These are phyloP conservation scores for Apoderus coryli DNA, from an alignment of 2,888 invertebrate genomes.

Conservation along the genomic window DNA sequence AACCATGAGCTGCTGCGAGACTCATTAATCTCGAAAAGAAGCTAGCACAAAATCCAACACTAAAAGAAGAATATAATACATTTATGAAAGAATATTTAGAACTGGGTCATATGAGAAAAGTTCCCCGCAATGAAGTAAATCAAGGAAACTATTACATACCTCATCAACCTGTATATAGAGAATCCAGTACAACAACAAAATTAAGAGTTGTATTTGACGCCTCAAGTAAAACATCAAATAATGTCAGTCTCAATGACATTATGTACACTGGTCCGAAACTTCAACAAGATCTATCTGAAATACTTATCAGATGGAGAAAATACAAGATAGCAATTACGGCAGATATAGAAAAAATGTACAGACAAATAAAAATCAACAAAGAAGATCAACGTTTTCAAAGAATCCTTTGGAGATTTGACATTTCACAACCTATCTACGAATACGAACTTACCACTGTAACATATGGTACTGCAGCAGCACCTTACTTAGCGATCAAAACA, in stretches of 20 bases:
- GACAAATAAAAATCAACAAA: slow-evolving; percentile 8
- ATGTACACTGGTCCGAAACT: too few relatives aligned
- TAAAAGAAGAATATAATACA: slow-evolving; percentile 9
- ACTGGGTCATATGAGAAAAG: slow-evolving; percentile 12
- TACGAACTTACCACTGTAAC: slow-evolving; percentile 16
- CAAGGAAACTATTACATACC: slow-evolving; percentile 11
- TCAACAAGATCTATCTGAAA: slow-evolving; percentile 4
- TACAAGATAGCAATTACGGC: slow-evolving; percentile 6
- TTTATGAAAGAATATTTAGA: slow-evolving; percentile 14
- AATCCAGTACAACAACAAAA: slow-evolving; percentile 8
- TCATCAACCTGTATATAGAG: slow-evolving; percentile 13
- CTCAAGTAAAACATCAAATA: too few relatives aligned
- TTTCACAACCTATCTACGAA: slow-evolving; percentile 8
- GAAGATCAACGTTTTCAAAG: slow-evolving; percentile 14
- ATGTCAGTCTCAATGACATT: too few relatives aligned
- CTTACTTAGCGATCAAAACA: slow-evolving; percentile 14
- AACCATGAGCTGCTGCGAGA: slow-evolving; percentile 11
- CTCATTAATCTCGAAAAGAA: slow-evolving; percentile 12
- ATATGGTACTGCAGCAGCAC: slow-evolving; percentile 16
- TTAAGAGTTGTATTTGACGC: slow-evolving; percentile 11
- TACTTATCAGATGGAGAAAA: slow-evolving; percentile 6
- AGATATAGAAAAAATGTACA: slow-evolving; percentile 8
- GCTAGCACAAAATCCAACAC: slow-evolving; percentile 5
- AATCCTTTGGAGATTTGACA: slow-evolving; percentile 14
- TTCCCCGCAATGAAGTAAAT: slow-evolving; percentile 10